These are phyloP conservation scores for Cheilosia soror DNA, from an alignment of 2,888 invertebrate genomes.

Conservation along the genomic window DNA sequence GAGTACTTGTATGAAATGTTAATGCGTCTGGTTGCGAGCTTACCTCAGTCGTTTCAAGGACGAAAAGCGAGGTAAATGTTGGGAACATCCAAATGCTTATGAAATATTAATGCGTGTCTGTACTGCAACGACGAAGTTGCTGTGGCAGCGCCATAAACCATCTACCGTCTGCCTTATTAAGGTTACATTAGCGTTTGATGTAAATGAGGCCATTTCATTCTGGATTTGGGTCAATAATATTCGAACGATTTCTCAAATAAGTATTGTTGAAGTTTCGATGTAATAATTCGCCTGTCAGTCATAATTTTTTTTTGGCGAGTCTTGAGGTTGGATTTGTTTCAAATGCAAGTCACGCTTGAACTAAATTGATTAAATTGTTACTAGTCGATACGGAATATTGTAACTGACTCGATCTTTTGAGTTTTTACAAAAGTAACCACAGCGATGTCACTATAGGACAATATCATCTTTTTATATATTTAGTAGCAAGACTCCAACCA, in stretches of 20 bases:
- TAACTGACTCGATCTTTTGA: no score
- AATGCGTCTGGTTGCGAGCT: conserved; percentile 32
- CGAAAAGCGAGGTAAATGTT: conserved; percentile 13
- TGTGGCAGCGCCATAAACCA: conserved; percentile 17
- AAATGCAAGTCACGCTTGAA: no score
- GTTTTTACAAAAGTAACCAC: no score
- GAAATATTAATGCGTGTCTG: conserved; percentile 49
- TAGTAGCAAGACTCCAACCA: no score
- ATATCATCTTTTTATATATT: no score
- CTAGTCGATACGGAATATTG: no score
- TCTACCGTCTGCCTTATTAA: conserved; percentile 45
- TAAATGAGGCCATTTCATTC: conserved; percentile 23
- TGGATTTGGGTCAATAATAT: conserved; percentile 33
- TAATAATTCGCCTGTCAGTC: no score
- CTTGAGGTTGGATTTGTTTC: no score
- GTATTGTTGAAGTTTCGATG: neutral
- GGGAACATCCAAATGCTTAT: conserved; percentile 33
- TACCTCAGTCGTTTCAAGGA: conserved; percentile 25
- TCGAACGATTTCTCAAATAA: neutral
- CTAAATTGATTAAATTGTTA: no score
- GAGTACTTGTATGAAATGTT: conserved; percentile 19
- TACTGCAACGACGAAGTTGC: conserved; percentile 19
- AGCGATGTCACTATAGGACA: no score
- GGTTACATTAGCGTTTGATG: conserved; percentile 51
- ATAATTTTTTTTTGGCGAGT: no score